Evolutionary conservation across 1,140 invertebrate genomes (phyloP).

Genomic region (Trachymyrmex cornetzi): DNA sequence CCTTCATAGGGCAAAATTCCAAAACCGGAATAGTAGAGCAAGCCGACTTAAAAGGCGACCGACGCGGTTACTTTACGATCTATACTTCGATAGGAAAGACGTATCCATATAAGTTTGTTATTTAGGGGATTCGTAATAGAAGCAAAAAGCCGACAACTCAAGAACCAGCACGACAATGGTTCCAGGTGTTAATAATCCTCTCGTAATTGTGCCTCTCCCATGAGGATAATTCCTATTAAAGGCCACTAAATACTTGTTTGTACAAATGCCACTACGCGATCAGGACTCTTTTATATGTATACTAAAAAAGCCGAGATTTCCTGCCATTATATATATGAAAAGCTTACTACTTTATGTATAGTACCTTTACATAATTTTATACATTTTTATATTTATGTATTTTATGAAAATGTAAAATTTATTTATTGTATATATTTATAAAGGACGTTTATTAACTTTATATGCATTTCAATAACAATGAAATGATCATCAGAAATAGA

Average conservation of each 20-base stretch:
- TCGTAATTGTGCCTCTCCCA: slow-evolving; percentile 81
- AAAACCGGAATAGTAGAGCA: slow-evolving; percentile 83
- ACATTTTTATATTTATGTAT: too few relatives aligned
- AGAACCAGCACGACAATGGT: slow-evolving; percentile 81
- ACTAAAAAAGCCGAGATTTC: slow-evolving; percentile 61
- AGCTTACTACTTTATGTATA: not conserved
- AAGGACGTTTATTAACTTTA: too few relatives aligned
- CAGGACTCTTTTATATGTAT: slow-evolving; percentile 75
- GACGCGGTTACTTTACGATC: slow-evolving; percentile 58
- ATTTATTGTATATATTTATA: too few relatives aligned
- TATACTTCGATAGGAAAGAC: slow-evolving; percentile 21
- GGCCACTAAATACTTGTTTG: slow-evolving; percentile 84
- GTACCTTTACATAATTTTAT: too few relatives aligned
- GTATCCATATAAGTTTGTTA: slow-evolving; percentile 65
- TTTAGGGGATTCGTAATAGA: slow-evolving; percentile 22
- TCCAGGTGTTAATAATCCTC: slow-evolving; percentile 86
- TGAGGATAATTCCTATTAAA: slow-evolving; percentile 84
- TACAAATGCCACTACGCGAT: slow-evolving; percentile 77
- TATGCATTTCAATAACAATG: too few relatives aligned
- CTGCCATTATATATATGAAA: slow-evolving; percentile 1
- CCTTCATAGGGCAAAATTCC: slow-evolving; percentile 39
- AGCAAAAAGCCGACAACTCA: slow-evolving; percentile 72
- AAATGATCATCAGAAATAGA: not conserved
- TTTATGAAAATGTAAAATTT: too few relatives aligned
- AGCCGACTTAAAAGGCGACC: slow-evolving; percentile 60